Percentiles rank a stretch among this genome's conserved stretches.
phyloP scores from a whole-genome alignment of 2,113 vertebrate genomes.

The Dascyllus trimaculatus region DNA sequence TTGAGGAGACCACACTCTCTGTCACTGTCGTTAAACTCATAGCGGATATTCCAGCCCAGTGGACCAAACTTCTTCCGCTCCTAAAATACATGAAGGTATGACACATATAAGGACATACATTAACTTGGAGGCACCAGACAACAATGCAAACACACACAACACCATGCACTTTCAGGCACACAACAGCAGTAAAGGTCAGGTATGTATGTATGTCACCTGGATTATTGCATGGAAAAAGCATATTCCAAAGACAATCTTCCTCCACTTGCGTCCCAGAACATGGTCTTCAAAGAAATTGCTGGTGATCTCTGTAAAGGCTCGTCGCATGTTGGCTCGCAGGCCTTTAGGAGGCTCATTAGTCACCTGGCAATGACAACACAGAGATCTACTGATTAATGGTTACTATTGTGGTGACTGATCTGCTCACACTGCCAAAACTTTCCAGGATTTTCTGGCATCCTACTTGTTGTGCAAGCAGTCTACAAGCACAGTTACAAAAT shows the following conservation, averaged over 20 bases:
- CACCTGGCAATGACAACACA: conserved; percentile 72
- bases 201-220: conserved; percentile 70
- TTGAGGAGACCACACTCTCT: conserved; percentile 89
- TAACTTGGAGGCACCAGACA: neutral
- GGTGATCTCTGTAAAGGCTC: conserved; percentile 87
- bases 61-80: conserved; percentile 90
- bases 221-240: conserved; percentile 88
- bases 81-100: conserved; percentile 64
- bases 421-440: no score
- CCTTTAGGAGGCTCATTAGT: conserved; percentile 89
- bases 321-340: conserved; percentile 85
- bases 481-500: no score
- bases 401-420: neutral
- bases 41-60: conserved; percentile 90
- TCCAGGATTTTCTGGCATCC: no score
- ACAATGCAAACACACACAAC: neutral
- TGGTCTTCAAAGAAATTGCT: conserved; percentile 86
- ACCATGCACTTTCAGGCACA: neutral
- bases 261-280: conserved; percentile 83
- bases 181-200: neutral
- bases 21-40: conserved; percentile 89
- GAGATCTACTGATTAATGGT: neutral
- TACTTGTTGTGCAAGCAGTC: no score
- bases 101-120: neutral
- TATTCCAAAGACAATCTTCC: conserved; percentile 86